Conservation (phyloP, 2,113 vertebrate genomes). For the Syngnathus scovelli region DNA sequence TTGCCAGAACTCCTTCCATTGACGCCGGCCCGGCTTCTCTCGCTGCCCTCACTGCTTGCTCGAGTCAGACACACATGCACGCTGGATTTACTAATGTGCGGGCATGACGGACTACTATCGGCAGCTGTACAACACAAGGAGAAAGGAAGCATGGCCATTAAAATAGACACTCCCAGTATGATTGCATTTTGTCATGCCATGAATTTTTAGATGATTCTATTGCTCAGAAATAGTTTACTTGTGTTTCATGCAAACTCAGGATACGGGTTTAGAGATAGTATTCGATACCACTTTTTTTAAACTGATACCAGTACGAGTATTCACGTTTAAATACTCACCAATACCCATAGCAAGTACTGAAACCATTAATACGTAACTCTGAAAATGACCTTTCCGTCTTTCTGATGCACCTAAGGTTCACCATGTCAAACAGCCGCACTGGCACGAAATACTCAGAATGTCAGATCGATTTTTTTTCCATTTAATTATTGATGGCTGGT, state of each 20-base stretch:
- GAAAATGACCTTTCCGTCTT: too few relatives aligned
- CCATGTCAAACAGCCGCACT: too few relatives aligned
- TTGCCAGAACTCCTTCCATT: slow-evolving; percentile 54
- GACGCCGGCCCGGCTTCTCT: slow-evolving; percentile 36
- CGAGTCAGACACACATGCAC: slow-evolving; percentile 60
- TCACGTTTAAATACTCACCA: too few relatives aligned
- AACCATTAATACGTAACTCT: too few relatives aligned
- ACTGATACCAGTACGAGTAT: too few relatives aligned
- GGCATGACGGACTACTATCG: slow-evolving; percentile 19
- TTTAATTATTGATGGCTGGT: too few relatives aligned
- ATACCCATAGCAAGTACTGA: too few relatives aligned
- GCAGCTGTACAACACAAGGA: slow-evolving; percentile 40
- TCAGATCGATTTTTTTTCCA: too few relatives aligned
- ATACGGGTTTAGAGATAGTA: not conserved
- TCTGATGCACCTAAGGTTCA: too few relatives aligned
- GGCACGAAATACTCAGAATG: too few relatives aligned
- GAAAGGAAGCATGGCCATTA: slow-evolving; percentile 3
- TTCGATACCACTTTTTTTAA: not conserved
- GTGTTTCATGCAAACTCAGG: not conserved
- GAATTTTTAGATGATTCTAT: not conserved
- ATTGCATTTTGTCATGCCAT: not conserved
- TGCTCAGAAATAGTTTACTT: not conserved
- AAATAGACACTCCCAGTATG: not conserved
- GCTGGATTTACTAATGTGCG: slow-evolving; percentile 21
- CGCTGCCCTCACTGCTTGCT: not conserved